Base-by-base conservation (phyloP, 2,888 invertebrate species). In the Pandemis cinnamomeana region DNA sequence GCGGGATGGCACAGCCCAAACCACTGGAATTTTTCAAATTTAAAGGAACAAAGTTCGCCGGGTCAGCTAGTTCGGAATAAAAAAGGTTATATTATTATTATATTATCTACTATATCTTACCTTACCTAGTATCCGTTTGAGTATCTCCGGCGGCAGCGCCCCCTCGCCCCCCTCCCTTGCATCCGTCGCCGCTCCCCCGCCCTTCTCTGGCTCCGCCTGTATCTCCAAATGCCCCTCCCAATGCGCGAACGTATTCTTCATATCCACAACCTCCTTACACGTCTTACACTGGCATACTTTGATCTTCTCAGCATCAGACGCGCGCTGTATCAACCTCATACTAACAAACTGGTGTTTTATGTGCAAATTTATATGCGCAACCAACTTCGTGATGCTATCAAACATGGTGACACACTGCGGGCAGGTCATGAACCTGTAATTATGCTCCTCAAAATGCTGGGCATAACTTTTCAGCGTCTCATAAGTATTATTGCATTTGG, bases 191-290 rank as follows among this genome's bases (percentile, higher is more conserved):
- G 0, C 6, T 27, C 4, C 13, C 41, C 7, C 20, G 42, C 4
- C 48, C 51, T 8, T 66, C 72, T 53, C 48, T n/a, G 48, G 7
- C 0, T 67, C 15, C 41, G 0, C 51, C 48, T 0, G 51, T 8
- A 82, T 55, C 7, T 71, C 51, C 11, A 89, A 36, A 67, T 90
- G 90, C 0, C 11, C 2, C 58, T 89, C 89, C 88, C 88, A 90
- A 42, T 90, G 90, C 0, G 27, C 0, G 41, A 89, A 87, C n/a
- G 82, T 82, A 0, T 80, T 60, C 0, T 2, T 2, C 0, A 11
- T 3, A 0, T 5, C 5, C 0, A 87, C 77, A 0, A 48, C 27
- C 0, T 64, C 2, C 0, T 36, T 44, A 15, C 87, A 87, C 0
- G 48, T 55, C 0, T 75, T 82, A 27, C 90, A 90, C 71, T 82